Evolutionary conservation across 2,888 invertebrate species (phyloP).

Genomic region (Ceraclea dissimilis): DNA sequence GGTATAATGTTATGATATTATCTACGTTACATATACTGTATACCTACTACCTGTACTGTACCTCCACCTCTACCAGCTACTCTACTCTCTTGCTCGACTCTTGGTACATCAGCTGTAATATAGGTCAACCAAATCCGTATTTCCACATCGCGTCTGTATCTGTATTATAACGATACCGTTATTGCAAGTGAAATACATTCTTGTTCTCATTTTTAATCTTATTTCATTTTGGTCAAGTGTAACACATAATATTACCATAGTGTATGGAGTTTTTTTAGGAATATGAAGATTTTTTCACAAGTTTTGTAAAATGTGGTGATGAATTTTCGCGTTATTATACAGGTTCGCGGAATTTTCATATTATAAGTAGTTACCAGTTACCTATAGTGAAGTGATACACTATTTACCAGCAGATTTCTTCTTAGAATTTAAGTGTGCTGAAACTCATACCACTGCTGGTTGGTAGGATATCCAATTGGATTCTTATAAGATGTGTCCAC

Average conservation of each 20-base stretch:
- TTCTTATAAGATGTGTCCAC: too few species aligned
- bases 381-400: too few species aligned
- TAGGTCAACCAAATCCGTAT: constrained; percentile 23
- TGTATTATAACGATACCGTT: constrained; percentile 9
- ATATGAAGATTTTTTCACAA: too few species aligned
- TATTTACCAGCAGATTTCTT: too few species aligned
- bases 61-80: neutral
- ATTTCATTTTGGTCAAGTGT: constrained; percentile 6
- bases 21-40: neutral
- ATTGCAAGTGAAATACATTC: constrained; percentile 18
- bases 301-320: too few species aligned
- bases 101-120: constrained; percentile 20
- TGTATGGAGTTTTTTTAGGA: too few species aligned
- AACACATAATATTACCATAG: neutral
- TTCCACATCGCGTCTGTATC: constrained; percentile 20
- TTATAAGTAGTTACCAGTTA: too few species aligned
- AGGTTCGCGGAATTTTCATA: neutral
- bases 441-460: too few species aligned
- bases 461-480: too few species aligned
- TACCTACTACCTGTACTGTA: neutral
- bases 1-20: too few species aligned
- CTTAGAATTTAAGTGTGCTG: too few species aligned
- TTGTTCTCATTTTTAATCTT: constrained; percentile 9
- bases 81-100: neutral
- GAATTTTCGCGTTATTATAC: neutral